Percentiles rank a stretch among this genome's conserved stretches.
phyloP scores from a whole-genome alignment of 92 coral and sea anemone genomes.

The Plumapathes pennacea region DNA sequence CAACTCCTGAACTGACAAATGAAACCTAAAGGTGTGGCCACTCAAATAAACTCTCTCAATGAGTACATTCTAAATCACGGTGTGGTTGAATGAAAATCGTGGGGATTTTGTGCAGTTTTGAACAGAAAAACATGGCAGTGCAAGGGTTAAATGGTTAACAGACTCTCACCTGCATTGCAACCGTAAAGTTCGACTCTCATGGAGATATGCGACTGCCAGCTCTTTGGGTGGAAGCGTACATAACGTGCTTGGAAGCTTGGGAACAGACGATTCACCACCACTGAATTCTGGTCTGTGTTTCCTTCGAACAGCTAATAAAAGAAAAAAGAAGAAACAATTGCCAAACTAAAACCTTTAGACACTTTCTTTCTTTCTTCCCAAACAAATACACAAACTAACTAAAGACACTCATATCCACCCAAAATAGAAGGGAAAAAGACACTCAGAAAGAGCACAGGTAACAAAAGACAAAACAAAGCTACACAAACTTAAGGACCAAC shows the following conservation, averaged over 20 bases:
- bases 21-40: too few relatives aligned
- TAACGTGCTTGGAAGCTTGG: constrained; percentile 65
- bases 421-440: neutral
- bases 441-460: neutral
- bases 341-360: too few relatives aligned
- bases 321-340: neutral
- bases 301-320: constrained; percentile 61
- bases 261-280: constrained; percentile 57
- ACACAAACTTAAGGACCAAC: too few relatives aligned
- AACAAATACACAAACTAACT: too few relatives aligned
- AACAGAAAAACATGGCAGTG: too few relatives aligned
- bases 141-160: too few relatives aligned
- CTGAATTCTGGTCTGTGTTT: constrained; percentile 69
- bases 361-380: too few relatives aligned
- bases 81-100: neutral
- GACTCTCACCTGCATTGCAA: constrained; percentile 51
- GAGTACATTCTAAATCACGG: neutral
- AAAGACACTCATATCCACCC: too few relatives aligned
- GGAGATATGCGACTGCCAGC: constrained; percentile 67
- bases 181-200: constrained; percentile 78
- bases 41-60: too few relatives aligned
- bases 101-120: neutral
- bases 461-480: neutral
- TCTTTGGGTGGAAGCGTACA: constrained; percentile 68
- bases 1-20: too few relatives aligned